A percentile compares a stretch with the other conserved stretches of the same genome.
Conservation (phyloP, 2,797 vertebrate species). For the Gila robusta region DNA sequence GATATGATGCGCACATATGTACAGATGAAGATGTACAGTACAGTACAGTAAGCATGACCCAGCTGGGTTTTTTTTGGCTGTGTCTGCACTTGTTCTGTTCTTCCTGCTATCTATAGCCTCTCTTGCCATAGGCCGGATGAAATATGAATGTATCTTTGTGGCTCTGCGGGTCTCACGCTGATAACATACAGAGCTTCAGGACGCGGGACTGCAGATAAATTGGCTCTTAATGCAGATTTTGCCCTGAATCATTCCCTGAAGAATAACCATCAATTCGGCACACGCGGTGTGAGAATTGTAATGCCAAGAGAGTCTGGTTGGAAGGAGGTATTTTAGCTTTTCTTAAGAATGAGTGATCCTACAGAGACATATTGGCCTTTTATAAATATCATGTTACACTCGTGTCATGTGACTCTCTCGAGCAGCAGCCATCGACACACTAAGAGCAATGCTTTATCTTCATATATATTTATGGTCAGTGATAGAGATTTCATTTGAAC, state of each 20-base stretch:
- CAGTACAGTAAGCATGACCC: background rate
- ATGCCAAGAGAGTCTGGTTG: background rate
- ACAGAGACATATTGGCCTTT: background rate
- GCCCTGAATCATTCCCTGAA: conserved; percentile 5
- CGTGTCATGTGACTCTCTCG: background rate
- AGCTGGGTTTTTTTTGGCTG: background rate
- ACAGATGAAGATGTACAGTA: background rate
- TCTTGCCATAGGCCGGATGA: conserved; percentile 72
- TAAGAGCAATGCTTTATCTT: background rate
- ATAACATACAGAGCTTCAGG: conserved; percentile 59
- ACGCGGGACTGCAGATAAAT: conserved; percentile 12
- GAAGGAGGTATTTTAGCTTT: background rate
- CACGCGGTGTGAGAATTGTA: background rate
- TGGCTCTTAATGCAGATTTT: conserved; percentile 37
- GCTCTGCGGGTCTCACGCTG: conserved; percentile 55
- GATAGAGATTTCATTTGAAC: background rate
- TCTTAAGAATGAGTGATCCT: background rate
- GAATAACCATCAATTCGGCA: background rate
- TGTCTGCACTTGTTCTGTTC: background rate
- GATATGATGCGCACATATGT: too few relatives aligned
- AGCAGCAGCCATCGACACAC: background rate
- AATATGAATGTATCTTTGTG: conserved; percentile 75
- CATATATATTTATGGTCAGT: background rate
- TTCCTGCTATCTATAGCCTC: conserved; percentile 74
- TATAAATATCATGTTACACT: background rate